phyloP scores from a whole-genome alignment of 2,113 vertebrate species.

The Lampris incognitus region DNA sequence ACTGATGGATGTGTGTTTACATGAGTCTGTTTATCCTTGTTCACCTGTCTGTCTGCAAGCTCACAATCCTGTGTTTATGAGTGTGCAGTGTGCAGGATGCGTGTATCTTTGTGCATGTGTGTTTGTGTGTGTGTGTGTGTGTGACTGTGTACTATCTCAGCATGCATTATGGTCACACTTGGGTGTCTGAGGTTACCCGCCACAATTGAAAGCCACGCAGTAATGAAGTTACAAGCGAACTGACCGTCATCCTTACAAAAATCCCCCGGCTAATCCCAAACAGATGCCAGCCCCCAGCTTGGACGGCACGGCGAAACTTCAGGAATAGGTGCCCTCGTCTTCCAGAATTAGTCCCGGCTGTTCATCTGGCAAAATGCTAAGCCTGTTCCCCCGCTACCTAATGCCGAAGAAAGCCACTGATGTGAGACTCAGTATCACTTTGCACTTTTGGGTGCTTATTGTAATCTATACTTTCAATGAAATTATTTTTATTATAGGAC shows the following conservation, averaged over 20 bases:
- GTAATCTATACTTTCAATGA: too few species aligned
- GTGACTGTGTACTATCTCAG: neutral
- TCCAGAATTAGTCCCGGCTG: neutral
- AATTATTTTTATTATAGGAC: too few species aligned
- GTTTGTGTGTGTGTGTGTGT: neutral
- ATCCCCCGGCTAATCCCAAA: conserved; percentile 28
- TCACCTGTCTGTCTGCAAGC: too few species aligned
- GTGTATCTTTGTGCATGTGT: neutral
- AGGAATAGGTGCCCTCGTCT: neutral
- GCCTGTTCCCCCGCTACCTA: too few species aligned
- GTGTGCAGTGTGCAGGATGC: too few species aligned
- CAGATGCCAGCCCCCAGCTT: conserved; percentile 13
- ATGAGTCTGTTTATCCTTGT: neutral
- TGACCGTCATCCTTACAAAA: conserved; percentile 21
- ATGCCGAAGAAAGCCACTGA: neutral
- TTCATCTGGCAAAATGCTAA: neutral
- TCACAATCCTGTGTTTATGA: too few species aligned
- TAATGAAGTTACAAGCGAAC: conserved; percentile 21
- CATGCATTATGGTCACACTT: conserved; percentile 8
- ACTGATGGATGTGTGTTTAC: neutral
- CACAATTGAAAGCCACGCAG: neutral
- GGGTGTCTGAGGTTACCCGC: conserved; percentile 20
- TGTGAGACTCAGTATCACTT: too few species aligned
- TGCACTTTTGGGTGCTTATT: too few species aligned
- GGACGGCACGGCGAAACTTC: conserved; percentile 1